Percentiles rank a stretch among this genome's conserved stretches.
phyloP scores from a whole-genome alignment of 2,888 invertebrate species.

The Atrina japonica region DNA sequence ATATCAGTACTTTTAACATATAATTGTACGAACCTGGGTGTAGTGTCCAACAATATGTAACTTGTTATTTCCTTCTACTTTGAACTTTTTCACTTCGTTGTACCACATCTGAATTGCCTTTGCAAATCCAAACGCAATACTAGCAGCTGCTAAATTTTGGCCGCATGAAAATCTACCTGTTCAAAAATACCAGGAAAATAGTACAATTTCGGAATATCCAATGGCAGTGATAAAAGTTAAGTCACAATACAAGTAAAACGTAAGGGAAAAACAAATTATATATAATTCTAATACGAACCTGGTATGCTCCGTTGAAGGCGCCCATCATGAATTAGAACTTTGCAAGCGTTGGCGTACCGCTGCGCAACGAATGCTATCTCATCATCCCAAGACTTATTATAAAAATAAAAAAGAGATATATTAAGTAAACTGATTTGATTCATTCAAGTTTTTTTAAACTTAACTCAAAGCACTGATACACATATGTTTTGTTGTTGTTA shows the following conservation, averaged over 20 bases:
- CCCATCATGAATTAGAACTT: slow-evolving; percentile 12
- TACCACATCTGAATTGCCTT: slow-evolving; percentile 45
- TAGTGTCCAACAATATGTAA: slow-evolving; percentile 49
- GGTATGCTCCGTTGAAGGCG: slow-evolving; percentile 19
- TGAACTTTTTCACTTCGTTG: slow-evolving; percentile 46
- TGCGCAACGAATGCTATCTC: slow-evolving; percentile 24
- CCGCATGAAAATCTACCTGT: slow-evolving; percentile 51
- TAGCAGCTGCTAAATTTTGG: slow-evolving; percentile 49
- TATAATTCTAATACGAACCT: slow-evolving; percentile 16
- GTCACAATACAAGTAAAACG: no score
- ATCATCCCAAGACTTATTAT: slow-evolving; percentile 9
- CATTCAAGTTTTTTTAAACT: no score
- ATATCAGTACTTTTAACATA: no score
- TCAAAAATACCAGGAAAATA: no score
- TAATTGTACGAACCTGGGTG: slow-evolving; percentile 54
- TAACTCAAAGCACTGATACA: no score
- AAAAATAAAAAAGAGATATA: background rate
- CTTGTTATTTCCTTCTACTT: slow-evolving; percentile 23
- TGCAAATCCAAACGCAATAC: slow-evolving; percentile 30
- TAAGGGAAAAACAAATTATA: no score
- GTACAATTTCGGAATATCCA: no score
- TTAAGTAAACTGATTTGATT: no score
- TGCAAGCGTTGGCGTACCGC: slow-evolving; percentile 24
- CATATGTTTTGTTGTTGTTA: no score
- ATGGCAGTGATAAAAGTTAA: no score